Evolutionary conservation across 2,888 invertebrate species (phyloP).

Genomic region (Volucella bombylans): DNA sequence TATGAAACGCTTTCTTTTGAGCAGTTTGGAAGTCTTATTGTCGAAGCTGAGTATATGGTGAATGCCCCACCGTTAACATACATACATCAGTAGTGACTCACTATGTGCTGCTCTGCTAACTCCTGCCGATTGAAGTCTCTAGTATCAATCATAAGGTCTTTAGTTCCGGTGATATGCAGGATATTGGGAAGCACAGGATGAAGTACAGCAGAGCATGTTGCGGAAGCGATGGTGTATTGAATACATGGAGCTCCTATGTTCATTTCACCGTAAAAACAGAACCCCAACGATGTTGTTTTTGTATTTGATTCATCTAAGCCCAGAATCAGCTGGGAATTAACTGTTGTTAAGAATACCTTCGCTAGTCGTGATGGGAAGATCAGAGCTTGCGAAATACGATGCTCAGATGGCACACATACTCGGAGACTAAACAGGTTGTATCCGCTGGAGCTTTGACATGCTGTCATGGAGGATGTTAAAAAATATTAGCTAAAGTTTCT

Average conservation of each 20-base stretch:
- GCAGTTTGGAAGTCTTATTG: no score
- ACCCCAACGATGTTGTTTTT: slow-evolving; percentile 21
- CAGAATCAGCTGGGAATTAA: slow-evolving; percentile 39
- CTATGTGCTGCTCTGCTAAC: slow-evolving; percentile 29
- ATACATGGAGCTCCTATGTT: slow-evolving; percentile 13
- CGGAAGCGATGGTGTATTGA: not conserved
- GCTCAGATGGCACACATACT: slow-evolving; percentile 12
- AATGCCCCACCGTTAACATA: slow-evolving; percentile 45
- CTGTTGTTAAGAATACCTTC: slow-evolving; percentile 19
- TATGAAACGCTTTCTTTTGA: no score
- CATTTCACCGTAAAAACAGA: slow-evolving; percentile 14
- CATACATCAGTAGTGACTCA: slow-evolving; percentile 18
- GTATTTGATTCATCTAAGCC: slow-evolving; percentile 33
- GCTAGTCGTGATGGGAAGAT: slow-evolving; percentile 37
- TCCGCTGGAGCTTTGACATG: slow-evolving; percentile 24
- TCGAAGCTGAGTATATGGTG: no score
- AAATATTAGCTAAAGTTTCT: slow-evolving; percentile 6
- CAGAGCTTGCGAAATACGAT: slow-evolving; percentile 49
- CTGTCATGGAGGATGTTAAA: slow-evolving; percentile 46
- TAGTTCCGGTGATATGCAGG: not conserved
- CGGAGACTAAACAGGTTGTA: slow-evolving; percentile 29
- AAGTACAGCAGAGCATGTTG: not conserved
- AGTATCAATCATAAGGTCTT: not conserved
- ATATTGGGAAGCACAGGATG: not conserved
- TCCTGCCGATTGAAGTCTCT: slow-evolving; percentile 2